A percentile compares a stretch with the other conserved stretches of the same genome.
Conservation (phyloP, 2,797 vertebrate genomes). For the Psittacula derbiana region DNA sequence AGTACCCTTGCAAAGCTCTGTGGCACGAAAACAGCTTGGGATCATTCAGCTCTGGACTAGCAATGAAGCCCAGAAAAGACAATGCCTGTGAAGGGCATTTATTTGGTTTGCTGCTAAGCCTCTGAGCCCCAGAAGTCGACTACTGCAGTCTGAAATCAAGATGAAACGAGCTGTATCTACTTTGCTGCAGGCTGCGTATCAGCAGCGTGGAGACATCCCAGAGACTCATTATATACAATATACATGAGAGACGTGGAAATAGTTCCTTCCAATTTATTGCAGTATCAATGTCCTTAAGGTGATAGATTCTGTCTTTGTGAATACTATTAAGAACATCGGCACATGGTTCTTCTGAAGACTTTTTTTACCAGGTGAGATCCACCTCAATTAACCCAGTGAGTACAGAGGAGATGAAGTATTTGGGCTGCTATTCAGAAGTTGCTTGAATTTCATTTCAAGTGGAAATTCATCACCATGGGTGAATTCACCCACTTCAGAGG, state of each 20-base stretch:
- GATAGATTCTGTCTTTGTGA: slow-evolving; percentile 10
- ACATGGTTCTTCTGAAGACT: not conserved
- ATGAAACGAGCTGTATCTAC: slow-evolving; percentile 33
- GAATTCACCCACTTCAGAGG: slow-evolving; percentile 7
- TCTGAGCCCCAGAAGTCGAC: slow-evolving; percentile 1
- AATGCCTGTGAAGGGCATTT: not conserved
- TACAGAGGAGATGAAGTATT: not conserved
- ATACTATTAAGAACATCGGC: not conserved
- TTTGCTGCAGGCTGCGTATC: slow-evolving; percentile 65
- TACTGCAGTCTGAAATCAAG: slow-evolving; percentile 24
- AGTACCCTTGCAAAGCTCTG: not conserved
- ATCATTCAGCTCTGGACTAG: not conserved
- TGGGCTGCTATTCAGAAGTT: not conserved
- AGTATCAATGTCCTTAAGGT: slow-evolving; percentile 40
- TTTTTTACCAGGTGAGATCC: slow-evolving; percentile 42
- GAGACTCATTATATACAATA: slow-evolving; percentile 53
- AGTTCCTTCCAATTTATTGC: slow-evolving; percentile 26
- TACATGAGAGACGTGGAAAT: slow-evolving; percentile 48
- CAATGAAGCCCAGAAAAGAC: not conserved
- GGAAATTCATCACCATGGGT: slow-evolving; percentile 23
- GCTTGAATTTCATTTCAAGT: slow-evolving; percentile 27
- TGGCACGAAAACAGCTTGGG: not conserved
- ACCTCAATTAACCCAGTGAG: slow-evolving; percentile 56
- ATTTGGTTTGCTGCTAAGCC: slow-evolving; percentile 1
- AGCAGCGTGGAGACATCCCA: slow-evolving; percentile 35